A percentile compares a stretch with the other conserved stretches of the same genome.
Evolutionary conservation across 1,140 invertebrate species (phyloP).

Genomic region (Eupristina koningsbergeri): DNA sequence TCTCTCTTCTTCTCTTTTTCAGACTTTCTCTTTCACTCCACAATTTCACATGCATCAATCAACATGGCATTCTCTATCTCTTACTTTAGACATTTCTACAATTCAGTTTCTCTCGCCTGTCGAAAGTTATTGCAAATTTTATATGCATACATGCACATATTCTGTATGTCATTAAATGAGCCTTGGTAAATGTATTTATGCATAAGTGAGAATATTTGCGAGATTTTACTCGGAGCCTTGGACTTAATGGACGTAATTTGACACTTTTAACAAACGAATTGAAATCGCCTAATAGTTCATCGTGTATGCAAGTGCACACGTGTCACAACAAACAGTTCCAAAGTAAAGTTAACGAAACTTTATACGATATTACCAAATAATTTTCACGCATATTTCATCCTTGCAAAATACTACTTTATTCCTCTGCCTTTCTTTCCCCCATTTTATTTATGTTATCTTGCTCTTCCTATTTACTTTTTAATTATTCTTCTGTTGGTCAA

Average conservation of each 20-base stretch:
- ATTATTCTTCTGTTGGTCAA: no score
- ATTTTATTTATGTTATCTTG: no score
- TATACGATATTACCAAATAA: not conserved
- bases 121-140: conserved; percentile 7
- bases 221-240: not conserved
- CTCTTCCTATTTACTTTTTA: no score
- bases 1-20: not conserved
- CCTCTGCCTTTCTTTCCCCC: no score
- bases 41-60: conserved; percentile 34
- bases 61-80: not conserved
- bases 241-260: conserved; percentile 36
- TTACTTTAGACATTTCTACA: not conserved
- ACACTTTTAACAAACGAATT: not conserved
- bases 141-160: not conserved
- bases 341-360: not conserved
- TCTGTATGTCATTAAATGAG: no score
- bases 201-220: not conserved
- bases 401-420: no score
- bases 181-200: no score
- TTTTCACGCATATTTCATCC: not conserved
- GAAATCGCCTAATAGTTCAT: not conserved
- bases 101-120: not conserved
- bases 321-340: not conserved
- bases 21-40: not conserved
- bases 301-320: not conserved